Conservation (phyloP, 2,113 vertebrate species). For the Scartelaos histophorus region DNA sequence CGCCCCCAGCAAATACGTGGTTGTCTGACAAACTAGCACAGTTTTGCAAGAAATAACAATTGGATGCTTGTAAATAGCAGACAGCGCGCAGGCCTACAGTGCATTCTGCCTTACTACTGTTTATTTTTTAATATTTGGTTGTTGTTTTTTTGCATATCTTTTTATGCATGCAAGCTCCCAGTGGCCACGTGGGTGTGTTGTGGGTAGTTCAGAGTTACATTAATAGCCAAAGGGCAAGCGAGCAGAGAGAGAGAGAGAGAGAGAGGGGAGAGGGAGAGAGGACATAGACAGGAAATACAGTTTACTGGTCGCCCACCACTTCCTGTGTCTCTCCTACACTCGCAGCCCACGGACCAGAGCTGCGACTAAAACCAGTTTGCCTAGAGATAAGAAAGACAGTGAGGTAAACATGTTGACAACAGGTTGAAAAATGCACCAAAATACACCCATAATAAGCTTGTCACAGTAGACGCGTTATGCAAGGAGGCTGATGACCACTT, state of each 20-base stretch:
- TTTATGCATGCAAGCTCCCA: conserved; percentile 53
- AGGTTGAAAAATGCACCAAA: conserved; percentile 21
- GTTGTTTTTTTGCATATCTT: conserved; percentile 13
- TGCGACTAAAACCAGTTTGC: conserved; percentile 68
- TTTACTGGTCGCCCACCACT: conserved; percentile 80
- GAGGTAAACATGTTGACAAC: conserved; percentile 42
- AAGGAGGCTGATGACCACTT: conserved; percentile 26
- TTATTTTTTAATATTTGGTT: conserved; percentile 29
- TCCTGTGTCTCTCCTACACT: conserved; percentile 77
- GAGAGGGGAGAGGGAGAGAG: conserved; percentile 37
- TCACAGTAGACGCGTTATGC: conserved; percentile 27
- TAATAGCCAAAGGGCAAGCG: conserved; percentile 79
- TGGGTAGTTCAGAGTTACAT: conserved; percentile 74
- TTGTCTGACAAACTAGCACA: not conserved
- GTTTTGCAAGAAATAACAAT: conserved; percentile 29
- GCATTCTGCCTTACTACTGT: conserved; percentile 25
- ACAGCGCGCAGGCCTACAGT: conserved; percentile 25
- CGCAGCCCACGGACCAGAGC: conserved; percentile 69
- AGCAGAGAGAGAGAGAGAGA: conserved; percentile 27
- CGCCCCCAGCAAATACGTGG: too few relatives aligned
- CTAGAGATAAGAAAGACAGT: conserved; percentile 42
- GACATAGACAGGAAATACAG: conserved; percentile 80
- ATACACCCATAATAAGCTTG: conserved; percentile 17
- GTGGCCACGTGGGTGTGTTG: conserved; percentile 76
- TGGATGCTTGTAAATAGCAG: conserved; percentile 18